These are phyloP conservation scores for Andrena haemorrhoa DNA, from an alignment of 2,888 invertebrate genomes.

Conservation along the genomic window DNA sequence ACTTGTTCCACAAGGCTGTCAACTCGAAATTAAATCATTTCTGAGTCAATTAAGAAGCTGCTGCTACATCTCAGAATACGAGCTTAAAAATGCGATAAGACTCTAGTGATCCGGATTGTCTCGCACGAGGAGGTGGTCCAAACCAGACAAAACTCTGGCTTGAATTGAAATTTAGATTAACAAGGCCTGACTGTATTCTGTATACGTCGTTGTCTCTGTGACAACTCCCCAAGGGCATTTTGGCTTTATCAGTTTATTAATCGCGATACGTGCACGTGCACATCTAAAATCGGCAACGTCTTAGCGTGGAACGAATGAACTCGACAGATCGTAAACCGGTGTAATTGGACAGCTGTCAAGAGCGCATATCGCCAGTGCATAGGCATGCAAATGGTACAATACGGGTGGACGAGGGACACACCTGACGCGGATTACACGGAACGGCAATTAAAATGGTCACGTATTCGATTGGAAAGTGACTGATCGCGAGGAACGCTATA, in stretches of 20 bases:
- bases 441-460: conserved; percentile 7
- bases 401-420: neutral
- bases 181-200: too few relatives aligned
- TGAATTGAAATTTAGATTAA: neutral
- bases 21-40: too few relatives aligned
- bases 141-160: neutral
- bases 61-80: too few relatives aligned
- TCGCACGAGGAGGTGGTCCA: neutral
- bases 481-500: neutral
- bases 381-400: conserved; percentile 7
- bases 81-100: neutral
- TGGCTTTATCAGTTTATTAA: neutral
- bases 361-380: neutral
- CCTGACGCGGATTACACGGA: neutral
- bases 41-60: too few relatives aligned
- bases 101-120: neutral
- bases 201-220: neutral
- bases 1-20: too few relatives aligned
- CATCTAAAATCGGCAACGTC: neutral
- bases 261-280: neutral
- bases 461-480: conserved; percentile 2
- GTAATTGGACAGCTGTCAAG: conserved; percentile 5
- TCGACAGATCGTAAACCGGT: neutral
- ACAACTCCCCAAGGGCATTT: neutral
- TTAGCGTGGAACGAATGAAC: neutral